phyloP scores from a whole-genome alignment of 1,140 invertebrate genomes.

The Hycleus cichorii region DNA sequence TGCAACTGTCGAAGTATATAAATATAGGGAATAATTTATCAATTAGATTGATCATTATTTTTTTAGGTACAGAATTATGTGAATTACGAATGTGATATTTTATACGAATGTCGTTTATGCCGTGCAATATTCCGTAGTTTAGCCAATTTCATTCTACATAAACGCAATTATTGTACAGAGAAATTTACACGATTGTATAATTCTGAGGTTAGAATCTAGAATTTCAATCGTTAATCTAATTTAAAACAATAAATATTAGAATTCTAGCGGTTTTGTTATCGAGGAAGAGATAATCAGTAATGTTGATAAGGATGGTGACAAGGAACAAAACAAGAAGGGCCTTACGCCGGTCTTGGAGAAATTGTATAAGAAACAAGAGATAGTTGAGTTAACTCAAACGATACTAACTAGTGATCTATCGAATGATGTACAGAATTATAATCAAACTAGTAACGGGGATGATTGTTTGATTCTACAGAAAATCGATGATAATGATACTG shows the following conservation, averaged over 20 bases:
- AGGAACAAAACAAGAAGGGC: constrained; percentile 3
- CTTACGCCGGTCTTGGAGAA: constrained; percentile 25
- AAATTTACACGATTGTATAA: constrained; percentile 12
- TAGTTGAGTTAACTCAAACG: constrained; percentile 12
- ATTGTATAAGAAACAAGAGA: constrained; percentile 20
- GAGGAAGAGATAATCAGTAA: background rate
- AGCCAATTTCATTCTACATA: constrained; percentile 55
- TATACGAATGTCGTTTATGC: constrained; percentile 56
- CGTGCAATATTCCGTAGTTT: constrained; percentile 51
- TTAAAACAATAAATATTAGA: background rate
- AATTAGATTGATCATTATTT: constrained; percentile 4
- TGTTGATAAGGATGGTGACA: background rate
- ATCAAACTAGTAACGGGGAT: constrained; percentile 9
- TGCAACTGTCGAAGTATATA: constrained; percentile 40
- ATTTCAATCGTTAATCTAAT: background rate
- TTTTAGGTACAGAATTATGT: constrained; percentile 47
- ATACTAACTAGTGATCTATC: constrained; percentile 21
- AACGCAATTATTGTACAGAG: constrained; percentile 49
- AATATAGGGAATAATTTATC: background rate
- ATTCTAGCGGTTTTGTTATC: background rate
- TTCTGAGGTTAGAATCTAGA: background rate
- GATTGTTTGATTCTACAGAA: constrained; percentile 23
- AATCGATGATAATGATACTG: constrained; percentile 24
- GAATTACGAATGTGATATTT: constrained; percentile 52
- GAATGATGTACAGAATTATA: constrained; percentile 11